Evolutionary conservation across 2,113 vertebrate species (phyloP), one percentile per base, ranked within the genome.

Genomic region (Pachyramphus minor): DNA sequence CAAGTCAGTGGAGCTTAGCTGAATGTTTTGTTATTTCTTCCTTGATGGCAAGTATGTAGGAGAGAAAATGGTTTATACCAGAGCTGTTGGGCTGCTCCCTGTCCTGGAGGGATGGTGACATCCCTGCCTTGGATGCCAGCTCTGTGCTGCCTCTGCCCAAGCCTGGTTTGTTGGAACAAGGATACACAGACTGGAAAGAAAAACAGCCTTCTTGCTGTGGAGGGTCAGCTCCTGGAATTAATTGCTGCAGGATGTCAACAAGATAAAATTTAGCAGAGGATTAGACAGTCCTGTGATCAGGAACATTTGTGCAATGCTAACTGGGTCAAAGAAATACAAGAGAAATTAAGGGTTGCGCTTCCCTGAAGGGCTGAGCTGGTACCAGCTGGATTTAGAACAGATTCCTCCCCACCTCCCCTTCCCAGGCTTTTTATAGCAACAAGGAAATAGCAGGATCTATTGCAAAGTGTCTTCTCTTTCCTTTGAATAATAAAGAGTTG

Each of bases 321-420:
- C 73, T 96, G 89, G 93, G 96, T 95, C 96, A 96, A 95, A 95
- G 94, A 96, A 94, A 92, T 63, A 81, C 56, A 63, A 56, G 86
- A 86, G 83, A 90, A 93, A 95, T 90, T n/a, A 88, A 93, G 47
- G 0, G 4, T 5, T 63, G 56, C 16, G 35, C 60, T 90, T 95
- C 89, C 83, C 94, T 71, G 73, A 78, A 92, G 93, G 93, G 83
- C 89, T 93, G 94, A 78, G 94, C 89, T 55, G 72, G 76, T 73
- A 86, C 76, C 75, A 88, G 87, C 92, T 67, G 91, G 93, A 94
- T 95, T 92, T 92, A 63, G 78, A 86, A 35, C 39, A 71, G 47
- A 67, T 78, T 67, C 84, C 39, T 93, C 76, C 71, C 68, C 52
- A 68, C 47, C 73, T 87, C 69, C 78, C 74, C 37, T 91, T 49